Percentiles rank a stretch among this genome's conserved stretches.
Conservation (phyloP, 2,113 vertebrate species). For the Chrysemys picta region DNA sequence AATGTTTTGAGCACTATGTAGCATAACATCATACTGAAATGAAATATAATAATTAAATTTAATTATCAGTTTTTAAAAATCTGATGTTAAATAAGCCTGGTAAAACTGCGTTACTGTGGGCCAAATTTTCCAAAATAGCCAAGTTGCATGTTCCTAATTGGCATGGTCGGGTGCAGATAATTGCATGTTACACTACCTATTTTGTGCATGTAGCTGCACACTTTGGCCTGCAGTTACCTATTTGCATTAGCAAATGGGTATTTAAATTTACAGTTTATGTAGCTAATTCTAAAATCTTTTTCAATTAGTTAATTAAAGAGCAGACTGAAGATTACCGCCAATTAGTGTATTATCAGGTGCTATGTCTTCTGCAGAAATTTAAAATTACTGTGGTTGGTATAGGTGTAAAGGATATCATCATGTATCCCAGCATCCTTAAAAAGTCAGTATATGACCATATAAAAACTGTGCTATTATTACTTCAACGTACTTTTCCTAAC, state of each 20-base stretch:
- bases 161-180: not conserved
- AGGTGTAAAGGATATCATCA: not conserved
- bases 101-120: not conserved
- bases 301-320: no score
- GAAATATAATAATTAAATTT: not conserved
- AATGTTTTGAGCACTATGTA: not conserved
- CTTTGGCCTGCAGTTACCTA: not conserved
- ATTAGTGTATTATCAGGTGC: not conserved
- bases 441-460: not conserved
- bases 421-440: not conserved
- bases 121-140: not conserved
- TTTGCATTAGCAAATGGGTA: not conserved
- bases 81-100: not conserved
- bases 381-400: not conserved
- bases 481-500: not conserved
- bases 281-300: no score
- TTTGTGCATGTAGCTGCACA: not conserved
- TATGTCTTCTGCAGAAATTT: not conserved
- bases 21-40: not conserved
- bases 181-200: not conserved
- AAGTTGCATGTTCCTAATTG: not conserved
- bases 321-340: no score
- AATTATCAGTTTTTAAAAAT: not conserved
- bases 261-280: no score
- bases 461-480: not conserved